phyloP scores from a whole-genome alignment of 1,140 invertebrate species.

The Apis mellifera region Amel_HAv3.1 CM009938.2:306001-306500 shows the following conservation, averaged over 20 bases:
- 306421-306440: constrained; percentile 60
- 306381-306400: background rate
- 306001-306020: constrained; percentile 1
- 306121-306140: background rate
- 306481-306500: constrained; percentile 64
- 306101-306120: background rate
- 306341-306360: background rate
- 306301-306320: constrained; percentile 68
- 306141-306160: background rate
- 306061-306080: background rate
- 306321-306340: constrained; percentile 63
- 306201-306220: constrained; percentile 45
- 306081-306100: background rate
- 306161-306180: background rate
- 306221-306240: constrained; percentile 63
- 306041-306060: background rate
- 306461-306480: constrained; percentile 68
- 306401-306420: constrained; percentile 52
- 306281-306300: constrained; percentile 60
- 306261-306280: constrained; percentile 59
- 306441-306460: constrained; percentile 70
- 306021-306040: constrained; percentile 18
- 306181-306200: background rate
- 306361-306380: background rate
- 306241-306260: constrained; percentile 56